Conservation (phyloP, 1,140 invertebrate genomes). For the Prorops nasuta region DNA sequence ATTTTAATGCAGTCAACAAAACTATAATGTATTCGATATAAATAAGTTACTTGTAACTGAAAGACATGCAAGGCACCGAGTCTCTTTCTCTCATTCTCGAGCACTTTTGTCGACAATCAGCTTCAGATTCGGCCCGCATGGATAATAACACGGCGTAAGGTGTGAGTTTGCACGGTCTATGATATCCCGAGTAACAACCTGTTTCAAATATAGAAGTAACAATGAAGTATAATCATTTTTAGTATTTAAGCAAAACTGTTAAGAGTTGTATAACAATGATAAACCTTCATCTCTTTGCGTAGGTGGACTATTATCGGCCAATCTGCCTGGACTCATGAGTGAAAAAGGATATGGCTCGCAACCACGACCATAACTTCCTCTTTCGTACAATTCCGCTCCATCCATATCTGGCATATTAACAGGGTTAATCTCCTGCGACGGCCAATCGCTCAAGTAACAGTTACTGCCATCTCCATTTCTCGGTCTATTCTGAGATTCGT, state of each 20-base stretch:
- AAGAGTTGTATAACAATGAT: too few relatives aligned
- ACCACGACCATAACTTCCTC: slow-evolving; percentile 75
- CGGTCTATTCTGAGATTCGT: not conserved
- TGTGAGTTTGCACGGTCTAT: slow-evolving; percentile 67
- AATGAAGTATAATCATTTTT: too few relatives aligned
- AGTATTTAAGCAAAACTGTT: too few relatives aligned
- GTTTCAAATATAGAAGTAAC: slow-evolving; percentile 6
- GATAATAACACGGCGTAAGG: slow-evolving; percentile 64
- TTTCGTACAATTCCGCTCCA: slow-evolving; percentile 72
- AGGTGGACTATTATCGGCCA: slow-evolving; percentile 1
- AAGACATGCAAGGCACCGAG: slow-evolving; percentile 68
- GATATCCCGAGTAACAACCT: slow-evolving; percentile 75
- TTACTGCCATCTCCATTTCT: slow-evolving; percentile 44
- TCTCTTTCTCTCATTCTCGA: slow-evolving; percentile 59
- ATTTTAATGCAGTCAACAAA: too few relatives aligned
- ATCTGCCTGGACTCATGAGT: slow-evolving; percentile 7
- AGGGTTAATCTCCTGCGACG: slow-evolving; percentile 63
- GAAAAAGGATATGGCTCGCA: slow-evolving; percentile 64
- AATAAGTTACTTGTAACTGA: slow-evolving; percentile 68
- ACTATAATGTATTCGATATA: too few relatives aligned
- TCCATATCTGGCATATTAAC: slow-evolving; percentile 56
- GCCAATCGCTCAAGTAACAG: slow-evolving; percentile 72
- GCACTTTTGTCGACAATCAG: slow-evolving; percentile 70
- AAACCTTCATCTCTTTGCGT: slow-evolving; percentile 11
- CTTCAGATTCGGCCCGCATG: slow-evolving; percentile 61